These are phyloP conservation scores for Lordiphosa collinella DNA, from an alignment of 1,140 invertebrate species.

Conservation along the genomic window DNA sequence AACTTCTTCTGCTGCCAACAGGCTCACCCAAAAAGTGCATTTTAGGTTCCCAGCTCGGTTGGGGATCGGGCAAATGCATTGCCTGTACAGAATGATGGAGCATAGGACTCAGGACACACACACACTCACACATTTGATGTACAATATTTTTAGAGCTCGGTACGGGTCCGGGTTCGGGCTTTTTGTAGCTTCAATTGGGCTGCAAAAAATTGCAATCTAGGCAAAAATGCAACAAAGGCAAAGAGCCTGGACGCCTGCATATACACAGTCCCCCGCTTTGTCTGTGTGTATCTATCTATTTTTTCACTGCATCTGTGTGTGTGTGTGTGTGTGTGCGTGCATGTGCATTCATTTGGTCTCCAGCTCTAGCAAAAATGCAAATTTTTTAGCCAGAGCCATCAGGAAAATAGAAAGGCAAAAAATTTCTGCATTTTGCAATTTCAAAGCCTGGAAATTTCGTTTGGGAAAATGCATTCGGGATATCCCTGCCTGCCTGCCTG, in stretches of 20 bases:
- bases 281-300: conserved; percentile 8
- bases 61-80: conserved; percentile 43
- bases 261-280: conserved; percentile 28
- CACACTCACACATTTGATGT: conserved; percentile 53
- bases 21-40: conserved; percentile 56
- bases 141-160: conserved; percentile 68
- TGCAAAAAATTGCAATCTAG: conserved; percentile 78
- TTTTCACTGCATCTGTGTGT: conserved; percentile 21
- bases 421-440: conserved; percentile 66
- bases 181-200: conserved; percentile 64
- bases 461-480: conserved; percentile 65
- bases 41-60: conserved; percentile 55
- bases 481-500: conserved; percentile 8
- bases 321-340: conserved; percentile 15
- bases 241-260: conserved; percentile 55
- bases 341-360: conserved; percentile 56
- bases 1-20: conserved; percentile 44
- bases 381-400: conserved; percentile 62
- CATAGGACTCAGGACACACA: conserved; percentile 7
- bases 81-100: conserved; percentile 28
- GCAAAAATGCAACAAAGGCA: conserved; percentile 77
- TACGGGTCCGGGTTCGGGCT: conserved; percentile 21
- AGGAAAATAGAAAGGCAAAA: conserved; percentile 60
- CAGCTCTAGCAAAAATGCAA: conserved; percentile 62
- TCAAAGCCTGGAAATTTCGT: conserved; percentile 74